Percentiles rank a stretch among this genome's conserved stretches.
These are phyloP conservation scores for Aix galericulata DNA, from an alignment of 2,113 vertebrate species.

Conservation along the genomic window DNA sequence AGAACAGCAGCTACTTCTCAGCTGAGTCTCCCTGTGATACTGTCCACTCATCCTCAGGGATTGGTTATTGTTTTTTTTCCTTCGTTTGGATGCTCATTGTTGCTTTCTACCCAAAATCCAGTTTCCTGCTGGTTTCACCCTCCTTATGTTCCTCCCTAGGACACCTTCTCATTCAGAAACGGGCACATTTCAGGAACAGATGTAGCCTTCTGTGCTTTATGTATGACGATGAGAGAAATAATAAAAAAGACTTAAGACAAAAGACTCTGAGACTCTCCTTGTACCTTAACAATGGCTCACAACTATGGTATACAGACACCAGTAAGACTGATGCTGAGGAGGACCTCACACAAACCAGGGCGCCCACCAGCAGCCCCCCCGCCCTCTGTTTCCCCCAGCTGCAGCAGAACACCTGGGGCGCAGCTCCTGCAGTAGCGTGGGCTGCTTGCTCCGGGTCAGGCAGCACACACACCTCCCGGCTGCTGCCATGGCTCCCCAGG, in stretches of 20 bases:
- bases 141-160: background rate
- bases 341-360: background rate
- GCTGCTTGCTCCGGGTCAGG: rapidly evolving
- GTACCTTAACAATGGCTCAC: background rate
- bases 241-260: too few species aligned
- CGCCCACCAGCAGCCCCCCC: background rate
- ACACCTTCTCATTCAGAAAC: rapidly evolving
- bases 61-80: background rate
- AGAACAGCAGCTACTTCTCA: background rate
- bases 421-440: too few species aligned
- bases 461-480: background rate
- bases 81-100: background rate
- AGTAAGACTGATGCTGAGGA: background rate
- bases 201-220: rapidly evolving
- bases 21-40: background rate
- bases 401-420: too few species aligned
- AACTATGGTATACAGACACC: rapidly evolving
- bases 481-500: background rate
- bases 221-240: background rate
- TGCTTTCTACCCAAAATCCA: background rate
- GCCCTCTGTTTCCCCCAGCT: too few species aligned
- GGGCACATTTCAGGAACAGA: rapidly evolving
- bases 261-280: too few species aligned
- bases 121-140: background rate
- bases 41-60: rapidly evolving